Base-by-base conservation (phyloP, 1,140 invertebrate species). In the Matsumurasca onukii region DNA sequence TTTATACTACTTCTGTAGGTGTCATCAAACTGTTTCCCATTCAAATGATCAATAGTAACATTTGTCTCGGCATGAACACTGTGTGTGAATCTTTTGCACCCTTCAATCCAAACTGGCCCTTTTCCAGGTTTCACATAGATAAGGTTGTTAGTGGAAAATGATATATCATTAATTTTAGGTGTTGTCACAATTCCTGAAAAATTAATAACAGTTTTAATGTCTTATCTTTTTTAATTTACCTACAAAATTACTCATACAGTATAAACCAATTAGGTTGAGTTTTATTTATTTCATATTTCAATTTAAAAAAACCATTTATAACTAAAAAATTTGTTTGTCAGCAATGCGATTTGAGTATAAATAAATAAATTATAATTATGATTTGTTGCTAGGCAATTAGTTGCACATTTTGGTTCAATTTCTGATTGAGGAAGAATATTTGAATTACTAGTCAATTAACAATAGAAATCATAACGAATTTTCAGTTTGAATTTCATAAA, bases 101-200 rank as follows among this genome's bases (percentile, higher is more conserved):
- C 49, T 20, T 51, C 3, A 20, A 51, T 51, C 24, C 49, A 20
- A 5, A n/a, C n/a, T 20, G 49, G 49, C 24, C 24, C 24, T n/a
- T 20, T 51, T 3, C 24, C 24, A 51, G n/a, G n/a, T 45, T 9
- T 45, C 3, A 51, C 49, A 51, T 12, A 51, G 5, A 51, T n/a
- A 9, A 51, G n/a, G 24, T 51, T 22, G 24, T n/a, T 5, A 5
- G 24, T 51, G n/a, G n/a, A n/a, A n/a, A n/a, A n/a, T 20, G 49
- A 20, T 3, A 51, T 51, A 3, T 51, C 24, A n/a, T 51, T 51
- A 20, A 51, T 51, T 20, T 22, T 12, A 3, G 49, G 49, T 20
- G 49, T 51, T 9, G 49, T 51, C 3, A 51, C 49, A 51, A 20
- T 51, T 51, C 49, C 49, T 51, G 49, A 51, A 51, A 51, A 51